Evolutionary conservation across 1,140 invertebrate genomes (phyloP).

Genomic region (Drosophila kepulauana): DNA sequence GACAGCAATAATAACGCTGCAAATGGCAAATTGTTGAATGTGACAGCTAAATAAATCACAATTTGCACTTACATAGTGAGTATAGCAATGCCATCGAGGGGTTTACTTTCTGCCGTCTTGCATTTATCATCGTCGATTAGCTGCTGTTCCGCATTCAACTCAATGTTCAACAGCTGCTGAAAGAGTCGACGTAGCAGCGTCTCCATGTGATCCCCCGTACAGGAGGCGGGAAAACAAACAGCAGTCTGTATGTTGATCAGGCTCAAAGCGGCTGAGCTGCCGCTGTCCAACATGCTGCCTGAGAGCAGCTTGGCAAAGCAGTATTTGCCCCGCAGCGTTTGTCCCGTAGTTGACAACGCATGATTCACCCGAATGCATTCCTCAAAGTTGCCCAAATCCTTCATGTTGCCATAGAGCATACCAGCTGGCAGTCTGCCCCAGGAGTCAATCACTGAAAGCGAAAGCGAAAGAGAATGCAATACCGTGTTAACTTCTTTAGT

Average conservation of each 20-base stretch:
- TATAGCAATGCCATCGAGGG: slow-evolving; percentile 41
- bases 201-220: slow-evolving; percentile 39
- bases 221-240: slow-evolving; percentile 54
- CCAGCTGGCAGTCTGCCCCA: slow-evolving; percentile 67
- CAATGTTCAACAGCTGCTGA: slow-evolving; percentile 27
- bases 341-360: not conserved
- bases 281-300: slow-evolving; percentile 11
- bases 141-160: not conserved
- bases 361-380: slow-evolving; percentile 55
- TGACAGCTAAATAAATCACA: no score
- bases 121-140: slow-evolving; percentile 30
- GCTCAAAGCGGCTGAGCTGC: not conserved
- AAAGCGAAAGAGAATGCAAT: not conserved
- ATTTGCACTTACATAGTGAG: slow-evolving; percentile 55
- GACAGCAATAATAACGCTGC: slow-evolving; percentile 29
- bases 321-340: slow-evolving; percentile 55
- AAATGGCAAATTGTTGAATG: not conserved
- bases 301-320: slow-evolving; percentile 46
- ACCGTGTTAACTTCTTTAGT: no score
- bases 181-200: slow-evolving; percentile 34
- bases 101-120: slow-evolving; percentile 13
- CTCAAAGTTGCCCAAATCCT: slow-evolving; percentile 72
- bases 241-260: slow-evolving; percentile 17
- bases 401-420: slow-evolving; percentile 42
- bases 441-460: slow-evolving; percentile 14